A percentile compares a stretch with the other conserved stretches of the same genome.
phyloP scores from a whole-genome alignment of 2,113 vertebrate species.

The Globicephala melas region DNA sequence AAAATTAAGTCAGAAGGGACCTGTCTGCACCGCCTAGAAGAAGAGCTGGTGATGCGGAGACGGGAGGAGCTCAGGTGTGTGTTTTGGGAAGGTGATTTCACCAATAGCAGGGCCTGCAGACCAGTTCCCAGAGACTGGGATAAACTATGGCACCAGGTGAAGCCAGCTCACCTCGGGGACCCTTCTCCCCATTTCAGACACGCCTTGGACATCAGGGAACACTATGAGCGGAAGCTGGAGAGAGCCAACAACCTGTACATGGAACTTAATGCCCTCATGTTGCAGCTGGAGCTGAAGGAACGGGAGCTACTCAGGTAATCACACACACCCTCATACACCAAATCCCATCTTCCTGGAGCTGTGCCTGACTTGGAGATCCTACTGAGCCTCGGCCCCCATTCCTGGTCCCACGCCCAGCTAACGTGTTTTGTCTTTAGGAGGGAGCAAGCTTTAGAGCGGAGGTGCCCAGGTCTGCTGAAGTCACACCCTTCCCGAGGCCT shows the following conservation, averaged over 20 bases:
- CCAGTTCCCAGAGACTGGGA: background rate
- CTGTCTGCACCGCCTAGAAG: conserved; percentile 94
- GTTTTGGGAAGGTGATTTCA: background rate
- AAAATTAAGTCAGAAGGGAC: conserved; percentile 98
- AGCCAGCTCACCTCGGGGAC: background rate
- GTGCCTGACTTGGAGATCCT: background rate
- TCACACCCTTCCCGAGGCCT: conserved; percentile 88
- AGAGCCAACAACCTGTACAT: conserved; percentile 98
- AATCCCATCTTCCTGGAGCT: background rate
- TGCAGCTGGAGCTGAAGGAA: conserved; percentile 97
- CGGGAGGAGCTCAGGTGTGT: conserved; percentile 94
- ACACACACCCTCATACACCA: accelerated
- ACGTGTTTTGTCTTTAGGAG: conserved; percentile 82
- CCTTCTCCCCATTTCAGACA: conserved; percentile 82
- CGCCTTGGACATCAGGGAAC: conserved; percentile 95
- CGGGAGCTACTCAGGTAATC: conserved; percentile 92
- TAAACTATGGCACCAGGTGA: background rate
- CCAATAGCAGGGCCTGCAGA: background rate
- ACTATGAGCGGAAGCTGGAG: conserved; percentile 97
- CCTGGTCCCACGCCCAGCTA: background rate
- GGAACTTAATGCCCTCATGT: conserved; percentile 97
- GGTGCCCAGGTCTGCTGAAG: conserved; percentile 92
- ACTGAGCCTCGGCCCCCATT: background rate
- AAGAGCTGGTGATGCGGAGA: conserved; percentile 94
- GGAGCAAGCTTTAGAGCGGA: conserved; percentile 95